Evolutionary conservation across 2,888 invertebrate species (phyloP).

Genomic region (Zygogramma bicolorata): DNA sequence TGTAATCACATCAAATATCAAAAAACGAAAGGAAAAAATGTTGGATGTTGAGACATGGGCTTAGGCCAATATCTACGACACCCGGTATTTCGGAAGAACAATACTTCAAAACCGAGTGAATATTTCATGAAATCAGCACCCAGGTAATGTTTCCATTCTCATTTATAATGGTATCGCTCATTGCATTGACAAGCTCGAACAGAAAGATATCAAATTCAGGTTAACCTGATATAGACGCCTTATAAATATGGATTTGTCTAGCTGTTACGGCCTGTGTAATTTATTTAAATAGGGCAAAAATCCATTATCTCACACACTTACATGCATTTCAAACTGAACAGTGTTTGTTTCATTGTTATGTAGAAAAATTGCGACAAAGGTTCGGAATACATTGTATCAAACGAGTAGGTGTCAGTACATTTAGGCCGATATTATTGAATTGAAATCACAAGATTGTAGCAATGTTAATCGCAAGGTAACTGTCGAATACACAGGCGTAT

Average conservation of each 20-base stretch:
- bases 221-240: slow-evolving; percentile 47
- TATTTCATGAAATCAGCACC: too few relatives aligned
- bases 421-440: background rate
- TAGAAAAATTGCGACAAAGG: background rate
- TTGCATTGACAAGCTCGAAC: slow-evolving; percentile 26
- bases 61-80: too few relatives aligned
- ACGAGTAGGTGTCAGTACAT: background rate
- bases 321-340: background rate
- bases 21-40: too few relatives aligned
- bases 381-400: background rate
- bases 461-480: background rate
- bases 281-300: slow-evolving; percentile 48
- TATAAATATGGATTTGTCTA: slow-evolving; percentile 48
- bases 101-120: too few relatives aligned
- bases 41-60: too few relatives aligned
- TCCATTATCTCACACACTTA: slow-evolving; percentile 33
- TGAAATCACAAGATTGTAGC: background rate
- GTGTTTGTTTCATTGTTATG: background rate
- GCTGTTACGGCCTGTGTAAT: slow-evolving; percentile 32
- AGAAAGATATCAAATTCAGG: slow-evolving; percentile 44
- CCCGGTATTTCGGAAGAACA: too few relatives aligned
- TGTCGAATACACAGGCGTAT: background rate
- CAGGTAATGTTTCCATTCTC: background rate
- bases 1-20: too few relatives aligned
- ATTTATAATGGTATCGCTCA: slow-evolving; percentile 2